Evolutionary conservation across 2,113 vertebrate species (phyloP), one percentile per base, ranked within the genome.

Genomic region (Bos taurus): DNA sequence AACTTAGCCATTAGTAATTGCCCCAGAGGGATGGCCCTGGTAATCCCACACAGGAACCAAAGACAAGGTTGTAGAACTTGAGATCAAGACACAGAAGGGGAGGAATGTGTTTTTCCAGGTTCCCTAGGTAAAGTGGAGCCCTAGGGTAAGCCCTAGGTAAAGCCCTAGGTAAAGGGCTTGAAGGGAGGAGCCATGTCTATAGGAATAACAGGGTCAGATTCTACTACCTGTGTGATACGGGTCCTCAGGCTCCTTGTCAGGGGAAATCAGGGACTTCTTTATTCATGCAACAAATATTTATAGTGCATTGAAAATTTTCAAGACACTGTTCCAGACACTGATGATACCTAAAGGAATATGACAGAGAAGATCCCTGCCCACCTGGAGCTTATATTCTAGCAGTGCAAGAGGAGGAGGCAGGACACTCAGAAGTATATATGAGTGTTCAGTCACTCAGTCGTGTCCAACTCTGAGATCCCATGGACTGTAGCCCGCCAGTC

Each of bases 401-500:
- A 3, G 5, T 19, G 4, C 3, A 6, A 16, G 30, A 3, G 10
- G 25, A 12, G 8, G 10, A 1, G 8, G 12, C 25, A 7, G 21
- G 28, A 23, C n/a, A 23, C 33, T 33, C 7, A 57, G 46, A 26
- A 77, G 40, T 43, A 26, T 1, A 0, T 77, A 12, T 43, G 40
- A 7, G 36, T 43, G 23, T 77, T 14, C 40, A 77, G 11, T 43
- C 23, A 25, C 12, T 7, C 71, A 43, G 23, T 43, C 2, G 1
- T 77, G 40, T 43, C 36, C 71, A 43, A 0, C 40, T 77, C 71
- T 26, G 71, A 1, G 1, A 7, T 43, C 71, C 40, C 36, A 26
- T 26, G 71, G 3, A 77, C 40, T 13, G 0, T 26, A 26, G 40
- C 71, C 71, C 0, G 1, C 40, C 40, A 26, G 71, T 40, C 40